Evolutionary conservation across 2,888 invertebrate genomes (phyloP).

Genomic region (Gortyna flavago): DNA sequence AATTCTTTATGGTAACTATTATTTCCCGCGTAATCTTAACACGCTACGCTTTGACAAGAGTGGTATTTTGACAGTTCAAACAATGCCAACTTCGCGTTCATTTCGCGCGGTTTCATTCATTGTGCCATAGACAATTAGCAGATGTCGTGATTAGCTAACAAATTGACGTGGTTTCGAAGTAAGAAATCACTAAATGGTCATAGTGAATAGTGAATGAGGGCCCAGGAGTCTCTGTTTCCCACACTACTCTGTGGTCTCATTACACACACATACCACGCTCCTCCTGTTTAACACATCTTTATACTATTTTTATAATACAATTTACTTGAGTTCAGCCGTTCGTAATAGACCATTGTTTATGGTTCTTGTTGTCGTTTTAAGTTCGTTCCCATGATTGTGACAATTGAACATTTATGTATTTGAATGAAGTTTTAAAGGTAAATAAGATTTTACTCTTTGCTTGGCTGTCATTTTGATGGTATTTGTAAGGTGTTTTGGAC

Average conservation of each 20-base stretch:
- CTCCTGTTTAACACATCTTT: constrained; percentile 72
- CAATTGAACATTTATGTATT: constrained; percentile 38
- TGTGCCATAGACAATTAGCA: too few relatives aligned
- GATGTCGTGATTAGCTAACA: too few relatives aligned
- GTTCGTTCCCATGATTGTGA: constrained; percentile 58
- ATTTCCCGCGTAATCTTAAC: too few relatives aligned
- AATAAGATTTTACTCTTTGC: constrained; percentile 21
- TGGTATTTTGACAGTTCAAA: too few relatives aligned
- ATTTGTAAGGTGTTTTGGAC: background rate
- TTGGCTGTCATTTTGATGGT: background rate
- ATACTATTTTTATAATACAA: constrained; percentile 69
- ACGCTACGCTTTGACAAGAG: too few relatives aligned
- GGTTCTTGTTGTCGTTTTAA: constrained; percentile 45
- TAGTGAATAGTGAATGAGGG: too few relatives aligned
- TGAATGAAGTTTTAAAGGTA: constrained; percentile 39
- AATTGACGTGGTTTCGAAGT: too few relatives aligned
- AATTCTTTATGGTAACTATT: too few relatives aligned
- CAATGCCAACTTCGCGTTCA: too few relatives aligned
- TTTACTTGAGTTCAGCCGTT: constrained; percentile 61
- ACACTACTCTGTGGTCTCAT: constrained; percentile 53
- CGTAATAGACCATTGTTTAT: constrained; percentile 64
- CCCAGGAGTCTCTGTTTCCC: constrained; percentile 1
- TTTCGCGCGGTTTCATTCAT: too few relatives aligned
- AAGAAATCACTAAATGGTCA: too few relatives aligned
- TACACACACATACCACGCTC: constrained; percentile 57